Base-by-base conservation (phyloP, 2,888 invertebrate genomes). In the Drosophila neonasuta region DNA sequence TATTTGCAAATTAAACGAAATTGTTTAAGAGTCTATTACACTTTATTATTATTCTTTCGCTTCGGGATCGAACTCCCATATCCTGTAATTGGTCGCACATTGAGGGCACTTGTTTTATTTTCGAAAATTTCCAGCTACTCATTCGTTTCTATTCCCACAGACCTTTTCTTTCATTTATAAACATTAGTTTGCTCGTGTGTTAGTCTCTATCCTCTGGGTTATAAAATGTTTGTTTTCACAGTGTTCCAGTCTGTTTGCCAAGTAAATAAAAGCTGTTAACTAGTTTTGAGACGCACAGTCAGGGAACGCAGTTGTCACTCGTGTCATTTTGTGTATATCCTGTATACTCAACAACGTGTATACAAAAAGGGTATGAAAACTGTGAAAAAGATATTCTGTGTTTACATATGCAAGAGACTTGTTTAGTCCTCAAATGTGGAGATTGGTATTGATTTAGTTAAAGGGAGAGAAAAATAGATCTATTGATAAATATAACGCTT, bases 181-280 rank as follows among this genome's bases (percentile, higher is more conserved):
- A 51, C 51, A 44, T 41, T 54, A 24, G 9, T 15, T 29, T 36
- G 49, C 51, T 60, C 34, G 39, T 34, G 17, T 29, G 64, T 7
- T 5, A 34, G 49, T 20, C 45, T 58, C 45, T 58, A 50, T 58
- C 60, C 62, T 49, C 36, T 66, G 48, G 63, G 74, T 69, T 70
- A 70, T 76, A 62, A 67, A 74, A 69, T 74, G 74, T 74, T 76
- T 77, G 66, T 74, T 69, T 73, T 56, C 52, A 61, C 74, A 77
- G 66, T 68, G 65, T 71, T 73, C 67, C 65, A 69, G 60, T 66
- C 59, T 77, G 73, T 77, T 77, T 83, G 70, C 72, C 78, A 75
- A 79, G 79, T 77, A 83, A 81, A 84, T 77, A 79, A 79, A 80
- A 74, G 77, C 79, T 77, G 78, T 80, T 84, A 80, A 84, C 81